A percentile compares a stretch with the other conserved stretches of the same genome.
Conservation (phyloP, 2,888 invertebrate genomes). For the Gryllus longicercus region DNA sequence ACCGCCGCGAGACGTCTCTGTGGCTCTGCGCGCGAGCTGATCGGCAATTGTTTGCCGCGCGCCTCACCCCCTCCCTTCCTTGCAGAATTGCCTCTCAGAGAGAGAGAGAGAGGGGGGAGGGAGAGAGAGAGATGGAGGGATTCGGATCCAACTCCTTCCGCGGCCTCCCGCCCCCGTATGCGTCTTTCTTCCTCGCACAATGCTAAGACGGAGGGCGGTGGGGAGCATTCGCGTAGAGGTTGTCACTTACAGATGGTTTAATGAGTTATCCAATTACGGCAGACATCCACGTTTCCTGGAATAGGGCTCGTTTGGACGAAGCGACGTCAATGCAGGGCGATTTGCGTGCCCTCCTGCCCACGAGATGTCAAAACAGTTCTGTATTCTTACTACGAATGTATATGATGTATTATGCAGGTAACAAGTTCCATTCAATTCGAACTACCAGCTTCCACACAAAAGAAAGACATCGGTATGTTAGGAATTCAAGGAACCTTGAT, state of each 20-base stretch:
- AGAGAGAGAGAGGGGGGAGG: neutral
- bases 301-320: neutral
- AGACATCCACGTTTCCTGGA: neutral
- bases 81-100: neutral
- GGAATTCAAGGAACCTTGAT: no score
- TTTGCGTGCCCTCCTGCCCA: neutral
- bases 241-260: slow-evolving; percentile 11
- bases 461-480: no score
- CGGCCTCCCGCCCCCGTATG: neutral
- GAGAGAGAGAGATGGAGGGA: neutral
- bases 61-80: neutral
- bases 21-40: neutral
- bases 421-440: no score
- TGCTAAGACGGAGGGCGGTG: neutral
- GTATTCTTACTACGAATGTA: neutral
- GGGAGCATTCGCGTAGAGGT: neutral
- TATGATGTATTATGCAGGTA: no score
- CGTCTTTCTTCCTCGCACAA: neutral
- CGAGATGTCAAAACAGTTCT: neutral
- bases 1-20: slow-evolving; percentile 9
- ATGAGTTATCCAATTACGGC: neutral
- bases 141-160: neutral
- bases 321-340: neutral
- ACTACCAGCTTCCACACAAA: no score
- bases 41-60: slow-evolving; percentile 17